These are phyloP conservation scores for Fringilla coelebs DNA, from an alignment of 2,797 vertebrate species.

Conservation along the genomic window DNA sequence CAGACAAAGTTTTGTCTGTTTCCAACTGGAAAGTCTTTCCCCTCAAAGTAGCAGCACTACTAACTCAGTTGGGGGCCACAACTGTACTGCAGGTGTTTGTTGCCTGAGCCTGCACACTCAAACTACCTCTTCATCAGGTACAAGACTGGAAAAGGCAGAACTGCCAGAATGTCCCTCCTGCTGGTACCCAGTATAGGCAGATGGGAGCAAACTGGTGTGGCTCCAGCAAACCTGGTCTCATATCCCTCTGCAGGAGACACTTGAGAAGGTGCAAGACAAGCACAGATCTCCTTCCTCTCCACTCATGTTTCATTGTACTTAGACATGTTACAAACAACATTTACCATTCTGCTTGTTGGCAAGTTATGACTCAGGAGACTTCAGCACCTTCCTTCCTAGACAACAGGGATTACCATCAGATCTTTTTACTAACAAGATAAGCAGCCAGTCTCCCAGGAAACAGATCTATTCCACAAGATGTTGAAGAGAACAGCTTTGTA, in stretches of 20 bases:
- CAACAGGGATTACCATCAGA: not conserved
- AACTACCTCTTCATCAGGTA: not conserved
- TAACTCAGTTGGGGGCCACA: not conserved
- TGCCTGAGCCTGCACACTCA: not conserved
- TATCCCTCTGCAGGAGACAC: not conserved
- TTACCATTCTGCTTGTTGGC: not conserved
- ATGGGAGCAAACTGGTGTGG: not conserved
- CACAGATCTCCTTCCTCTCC: not conserved
- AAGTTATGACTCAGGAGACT: not conserved
- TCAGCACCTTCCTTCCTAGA: not conserved
- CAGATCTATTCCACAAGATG: not conserved
- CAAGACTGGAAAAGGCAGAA: not conserved
- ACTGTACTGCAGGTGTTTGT: not conserved
- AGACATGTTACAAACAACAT: not conserved
- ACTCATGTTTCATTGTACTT: not conserved
- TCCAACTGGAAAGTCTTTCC: not conserved
- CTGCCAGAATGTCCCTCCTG: not conserved
- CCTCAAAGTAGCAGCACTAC: not conserved
- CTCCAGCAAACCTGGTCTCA: not conserved
- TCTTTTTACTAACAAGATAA: not conserved
- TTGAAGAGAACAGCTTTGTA: not conserved
- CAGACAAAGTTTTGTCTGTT: not conserved
- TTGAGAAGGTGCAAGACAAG: not conserved
- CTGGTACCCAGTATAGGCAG: not conserved
- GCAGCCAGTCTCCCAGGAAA: not conserved